Conservation (phyloP, 1,140 invertebrate species). For the Drosophila equinoxialis region DNA sequence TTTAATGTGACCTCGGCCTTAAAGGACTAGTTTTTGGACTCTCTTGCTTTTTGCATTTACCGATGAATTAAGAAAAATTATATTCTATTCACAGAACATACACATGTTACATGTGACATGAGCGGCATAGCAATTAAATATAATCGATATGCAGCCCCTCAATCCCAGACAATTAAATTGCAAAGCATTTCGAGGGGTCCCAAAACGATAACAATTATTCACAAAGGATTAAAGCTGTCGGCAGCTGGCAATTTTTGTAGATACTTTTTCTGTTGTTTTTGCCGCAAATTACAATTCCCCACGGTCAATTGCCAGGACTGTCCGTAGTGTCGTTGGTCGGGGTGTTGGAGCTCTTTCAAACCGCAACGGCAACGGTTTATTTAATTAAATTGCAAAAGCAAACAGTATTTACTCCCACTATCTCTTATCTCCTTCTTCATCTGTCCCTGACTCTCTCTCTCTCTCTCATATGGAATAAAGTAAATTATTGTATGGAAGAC, state of each 20-base stretch:
- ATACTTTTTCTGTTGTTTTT: constrained; percentile 38
- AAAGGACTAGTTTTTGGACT: constrained; percentile 22
- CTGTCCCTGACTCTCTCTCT: too few species aligned
- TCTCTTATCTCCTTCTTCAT: background rate
- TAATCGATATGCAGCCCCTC: constrained; percentile 58
- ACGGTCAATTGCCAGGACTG: constrained; percentile 47
- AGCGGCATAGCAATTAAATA: constrained; percentile 54
- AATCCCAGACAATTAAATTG: constrained; percentile 69
- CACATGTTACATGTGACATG: constrained; percentile 14
- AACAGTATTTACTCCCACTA: constrained; percentile 14
- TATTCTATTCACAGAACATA: background rate
- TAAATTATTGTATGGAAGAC: constrained; percentile 53
- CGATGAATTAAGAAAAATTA: background rate
- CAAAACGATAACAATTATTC: constrained; percentile 79
- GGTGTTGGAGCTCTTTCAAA: constrained; percentile 39
- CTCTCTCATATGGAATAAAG: constrained; percentile 7
- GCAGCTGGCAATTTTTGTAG: constrained; percentile 60
- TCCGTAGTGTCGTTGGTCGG: background rate
- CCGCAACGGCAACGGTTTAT: constrained; percentile 70
- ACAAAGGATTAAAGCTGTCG: constrained; percentile 77
- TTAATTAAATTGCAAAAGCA: constrained; percentile 76
- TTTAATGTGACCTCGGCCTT: constrained; percentile 31
- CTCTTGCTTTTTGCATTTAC: background rate
- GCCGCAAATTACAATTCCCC: constrained; percentile 73
- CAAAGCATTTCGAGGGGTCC: constrained; percentile 31